These are phyloP conservation scores for Sebastes dallii DNA, from an alignment of 2,797 vertebrate species.

Conservation along the genomic window DNA sequence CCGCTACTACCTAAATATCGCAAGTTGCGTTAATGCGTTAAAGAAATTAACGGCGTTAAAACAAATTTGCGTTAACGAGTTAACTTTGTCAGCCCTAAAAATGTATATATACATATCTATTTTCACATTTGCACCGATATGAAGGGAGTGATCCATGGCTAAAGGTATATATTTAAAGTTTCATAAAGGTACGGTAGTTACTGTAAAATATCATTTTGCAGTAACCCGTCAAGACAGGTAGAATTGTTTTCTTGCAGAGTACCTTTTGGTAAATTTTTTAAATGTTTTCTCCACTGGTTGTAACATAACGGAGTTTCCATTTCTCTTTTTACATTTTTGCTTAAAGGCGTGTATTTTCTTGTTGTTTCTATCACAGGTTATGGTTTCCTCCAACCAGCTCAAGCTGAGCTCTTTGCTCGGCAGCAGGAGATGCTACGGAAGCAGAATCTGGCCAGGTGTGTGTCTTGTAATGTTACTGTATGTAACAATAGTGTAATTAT, in stretches of 20 bases:
- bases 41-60: too few relatives aligned
- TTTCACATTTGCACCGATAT: neutral
- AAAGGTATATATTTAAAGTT: neutral
- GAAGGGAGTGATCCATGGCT: neutral
- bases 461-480: neutral
- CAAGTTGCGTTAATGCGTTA: too few relatives aligned
- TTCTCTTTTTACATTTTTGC: neutral
- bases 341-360: neutral
- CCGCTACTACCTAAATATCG: too few relatives aligned
- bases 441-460: slow-evolving; percentile 94
- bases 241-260: neutral
- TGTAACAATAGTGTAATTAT: neutral
- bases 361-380: slow-evolving; percentile 83
- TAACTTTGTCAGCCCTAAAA: too few relatives aligned
- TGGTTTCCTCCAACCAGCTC: slow-evolving; percentile 92
- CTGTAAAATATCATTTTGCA: neutral
- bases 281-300: neutral
- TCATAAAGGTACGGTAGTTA: neutral
- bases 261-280: neutral
- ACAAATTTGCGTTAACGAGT: too few relatives aligned
- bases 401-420: slow-evolving; percentile 93
- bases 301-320: neutral
- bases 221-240: neutral
- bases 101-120: neutral
- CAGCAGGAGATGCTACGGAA: slow-evolving; percentile 97